Evolutionary conservation across 1,140 invertebrate genomes (phyloP), one percentile per base, ranked within the genome.

Genomic region (Diorhabda carinulata): DNA sequence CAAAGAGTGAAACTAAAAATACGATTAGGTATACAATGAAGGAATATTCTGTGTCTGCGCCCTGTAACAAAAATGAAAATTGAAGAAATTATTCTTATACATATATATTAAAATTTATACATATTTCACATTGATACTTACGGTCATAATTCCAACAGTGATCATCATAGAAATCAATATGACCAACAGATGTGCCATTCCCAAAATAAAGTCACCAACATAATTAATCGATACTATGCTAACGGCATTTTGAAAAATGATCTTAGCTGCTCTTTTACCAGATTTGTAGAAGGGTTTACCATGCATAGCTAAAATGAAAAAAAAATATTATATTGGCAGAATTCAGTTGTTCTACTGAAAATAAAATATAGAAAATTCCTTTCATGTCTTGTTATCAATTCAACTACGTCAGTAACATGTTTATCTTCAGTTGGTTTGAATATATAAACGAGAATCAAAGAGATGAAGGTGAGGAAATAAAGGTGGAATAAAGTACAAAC

Each of bases 141-240:
- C 65, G n/a, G 4, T 7, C 65, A 66, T 59, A 44, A 89, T 90
- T 6, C 85, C 84, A 80, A 90, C 87, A 3, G 87, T 88, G 52
- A 87, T 77, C 2, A 89, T 78, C 5, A 87, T 84, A 2, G 91
- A 88, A 2, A 86, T 81, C 58, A 86, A 81, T 4, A 91, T 88
- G 10, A 93, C 87, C n/a, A 88, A 81, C 8, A 89, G 81, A 85
- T 93, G 93, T 0, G 87, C 88, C 56, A 94, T 78, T 64, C 91
- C 89, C 5, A 94, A 79, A 6, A 93, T 87, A 75, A 93, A 92
- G 78, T 92, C 90, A 3, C 91, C 91, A n/a, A 93, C 88, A 57
- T 88, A 91, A 79, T 93, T 93, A 60, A 94, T 89, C 2, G 90
- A 90, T 43, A 87, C 84, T 3, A 93, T 88, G 73, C 89, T 81